Evolutionary conservation across 2,888 invertebrate species (phyloP).

Genomic region (Hydraecia micacea): DNA sequence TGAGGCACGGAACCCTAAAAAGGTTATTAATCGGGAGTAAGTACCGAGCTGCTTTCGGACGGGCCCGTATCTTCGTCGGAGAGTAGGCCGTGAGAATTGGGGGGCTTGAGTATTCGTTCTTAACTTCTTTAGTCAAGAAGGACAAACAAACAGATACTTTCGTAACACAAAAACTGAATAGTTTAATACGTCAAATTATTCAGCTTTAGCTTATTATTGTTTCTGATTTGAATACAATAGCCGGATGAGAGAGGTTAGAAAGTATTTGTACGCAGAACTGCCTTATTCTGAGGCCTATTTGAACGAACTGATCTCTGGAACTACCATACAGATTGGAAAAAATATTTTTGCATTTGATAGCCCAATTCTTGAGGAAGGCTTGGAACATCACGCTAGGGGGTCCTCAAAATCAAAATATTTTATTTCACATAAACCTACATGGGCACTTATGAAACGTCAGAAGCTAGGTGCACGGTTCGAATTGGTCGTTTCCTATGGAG

Average conservation of each 20-base stretch:
- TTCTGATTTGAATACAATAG: conserved; percentile 59
- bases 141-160: background rate
- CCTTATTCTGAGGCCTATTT: background rate
- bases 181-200: background rate
- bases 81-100: background rate
- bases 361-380: too few relatives aligned
- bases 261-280: conserved; percentile 11
- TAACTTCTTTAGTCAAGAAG: background rate
- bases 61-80: too few relatives aligned
- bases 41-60: too few relatives aligned
- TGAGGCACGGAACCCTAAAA: background rate
- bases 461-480: too few relatives aligned
- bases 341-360: too few relatives aligned
- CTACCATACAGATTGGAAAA: too few relatives aligned
- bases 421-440: too few relatives aligned
- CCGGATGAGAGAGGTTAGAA: conserved; percentile 36
- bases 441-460: too few relatives aligned
- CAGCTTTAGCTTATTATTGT: conserved; percentile 7
- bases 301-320: background rate
- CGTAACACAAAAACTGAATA: background rate
- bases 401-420: too few relatives aligned
- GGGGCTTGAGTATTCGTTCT: background rate
- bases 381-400: too few relatives aligned
- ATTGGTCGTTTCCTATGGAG: too few relatives aligned
- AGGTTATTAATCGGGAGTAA: too few relatives aligned